Percentiles rank a stretch among this genome's conserved stretches.
Conservation (phyloP, 2,888 invertebrate genomes). For the Ormyrus labotus region DNA sequence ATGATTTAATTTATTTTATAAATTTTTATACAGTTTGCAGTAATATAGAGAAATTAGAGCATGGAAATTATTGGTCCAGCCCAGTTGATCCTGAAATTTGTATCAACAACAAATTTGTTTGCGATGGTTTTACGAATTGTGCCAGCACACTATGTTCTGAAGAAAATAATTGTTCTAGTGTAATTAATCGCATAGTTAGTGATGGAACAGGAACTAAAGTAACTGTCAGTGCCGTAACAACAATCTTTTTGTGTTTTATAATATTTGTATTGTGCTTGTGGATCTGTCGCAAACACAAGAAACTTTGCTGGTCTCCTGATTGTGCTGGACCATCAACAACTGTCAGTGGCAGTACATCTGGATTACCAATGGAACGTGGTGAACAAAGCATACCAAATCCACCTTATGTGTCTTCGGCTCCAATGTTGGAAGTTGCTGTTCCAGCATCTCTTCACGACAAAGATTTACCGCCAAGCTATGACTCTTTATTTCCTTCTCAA, state of each 20-base stretch:
- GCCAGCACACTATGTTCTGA: constrained; percentile 73
- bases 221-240: constrained; percentile 76
- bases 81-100: constrained; percentile 58
- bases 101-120: constrained; percentile 74
- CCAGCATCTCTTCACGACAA: constrained; percentile 75
- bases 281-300: constrained; percentile 76
- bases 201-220: constrained; percentile 73
- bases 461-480: constrained; percentile 79
- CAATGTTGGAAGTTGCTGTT: constrained; percentile 71
- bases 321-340: constrained; percentile 71
- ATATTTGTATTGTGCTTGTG: constrained; percentile 77
- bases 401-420: constrained; percentile 68
- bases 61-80: constrained; percentile 7
- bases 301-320: constrained; percentile 77
- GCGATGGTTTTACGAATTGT: constrained; percentile 77
- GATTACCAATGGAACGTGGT: constrained; percentile 60
- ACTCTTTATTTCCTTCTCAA: constrained; percentile 77
- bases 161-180: constrained; percentile 72
- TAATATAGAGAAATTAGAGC: not conserved
- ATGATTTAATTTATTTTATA: not conserved
- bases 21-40: constrained; percentile 27
- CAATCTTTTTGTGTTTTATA: constrained; percentile 76
- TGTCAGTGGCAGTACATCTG: constrained; percentile 59
- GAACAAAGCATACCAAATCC: constrained; percentile 63
- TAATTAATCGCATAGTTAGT: constrained; percentile 58